Evolutionary conservation across 2,888 invertebrate species (phyloP).

Genomic region (Amphipoea lucens): DNA sequence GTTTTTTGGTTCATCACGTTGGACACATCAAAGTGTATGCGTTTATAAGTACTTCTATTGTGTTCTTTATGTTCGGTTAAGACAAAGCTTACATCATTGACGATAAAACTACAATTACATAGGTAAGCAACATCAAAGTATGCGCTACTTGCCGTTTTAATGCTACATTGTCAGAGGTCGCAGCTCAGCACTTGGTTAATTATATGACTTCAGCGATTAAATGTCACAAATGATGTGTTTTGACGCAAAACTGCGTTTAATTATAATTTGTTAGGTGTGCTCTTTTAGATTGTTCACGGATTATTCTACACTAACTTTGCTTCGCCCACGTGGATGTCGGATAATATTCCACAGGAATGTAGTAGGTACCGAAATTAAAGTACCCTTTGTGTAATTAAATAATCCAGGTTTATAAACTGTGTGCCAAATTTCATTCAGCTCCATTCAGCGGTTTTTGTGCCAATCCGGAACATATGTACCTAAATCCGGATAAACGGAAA

Average conservation of each 20-base stretch:
- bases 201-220: constrained; percentile 68
- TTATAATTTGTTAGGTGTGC: constrained; percentile 27
- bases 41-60: constrained; percentile 25
- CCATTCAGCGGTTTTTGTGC: background rate
- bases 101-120: constrained; percentile 67
- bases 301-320: constrained; percentile 18
- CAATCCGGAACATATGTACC: background rate
- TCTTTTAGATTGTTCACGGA: constrained; percentile 46
- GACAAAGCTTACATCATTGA: constrained; percentile 70
- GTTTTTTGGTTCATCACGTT: constrained; percentile 2
- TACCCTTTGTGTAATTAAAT: background rate
- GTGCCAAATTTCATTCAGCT: constrained; percentile 4
- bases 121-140: constrained; percentile 66
- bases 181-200: constrained; percentile 69
- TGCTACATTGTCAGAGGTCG: constrained; percentile 71
- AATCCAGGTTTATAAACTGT: background rate
- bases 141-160: constrained; percentile 70
- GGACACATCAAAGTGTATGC: constrained; percentile 12
- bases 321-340: background rate
- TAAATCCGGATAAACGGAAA: background rate
- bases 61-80: constrained; percentile 21
- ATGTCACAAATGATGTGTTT: constrained; percentile 73
- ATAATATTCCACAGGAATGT: too few species aligned
- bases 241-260: constrained; percentile 66
- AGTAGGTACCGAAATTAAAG: background rate